Conservation (phyloP, 2,888 invertebrate species). For the Aquatica leii region DNA sequence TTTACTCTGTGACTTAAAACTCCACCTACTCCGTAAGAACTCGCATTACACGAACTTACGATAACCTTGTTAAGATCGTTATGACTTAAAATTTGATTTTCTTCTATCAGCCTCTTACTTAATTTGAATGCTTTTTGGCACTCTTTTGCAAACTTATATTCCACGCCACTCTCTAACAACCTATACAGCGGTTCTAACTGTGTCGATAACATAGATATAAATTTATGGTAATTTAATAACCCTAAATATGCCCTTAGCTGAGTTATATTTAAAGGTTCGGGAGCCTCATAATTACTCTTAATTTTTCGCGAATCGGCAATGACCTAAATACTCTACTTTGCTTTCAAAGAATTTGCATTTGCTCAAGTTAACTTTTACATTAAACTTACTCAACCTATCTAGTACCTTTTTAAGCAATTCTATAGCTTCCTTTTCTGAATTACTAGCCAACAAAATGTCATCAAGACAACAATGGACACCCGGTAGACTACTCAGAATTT, state of each 20-base stretch:
- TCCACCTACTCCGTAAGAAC: too few relatives aligned
- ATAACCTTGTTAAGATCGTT: neutral
- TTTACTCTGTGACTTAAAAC: too few relatives aligned
- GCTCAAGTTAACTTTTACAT: too few relatives aligned
- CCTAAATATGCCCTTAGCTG: neutral
- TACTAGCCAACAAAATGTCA: constrained; percentile 16
- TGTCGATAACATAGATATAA: neutral
- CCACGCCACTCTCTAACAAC: too few relatives aligned
- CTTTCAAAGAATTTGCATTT: too few relatives aligned
- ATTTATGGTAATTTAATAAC: neutral
- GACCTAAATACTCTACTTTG: neutral
- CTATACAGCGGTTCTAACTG: too few relatives aligned
- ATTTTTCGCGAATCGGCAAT: neutral
- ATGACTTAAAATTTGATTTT: too few relatives aligned
- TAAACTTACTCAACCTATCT: too few relatives aligned
- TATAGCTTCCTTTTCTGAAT: neutral
- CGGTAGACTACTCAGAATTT: too few relatives aligned
- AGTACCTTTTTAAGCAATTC: neutral
- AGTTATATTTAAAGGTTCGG: neutral
- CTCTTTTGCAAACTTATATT: neutral
- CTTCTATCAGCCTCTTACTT: too few relatives aligned
- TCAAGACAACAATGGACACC: too few relatives aligned
- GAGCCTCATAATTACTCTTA: neutral
- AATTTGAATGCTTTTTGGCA: neutral
- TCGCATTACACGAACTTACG: neutral